phyloP scores from a whole-genome alignment of 2,888 invertebrate species.

The Chalcis sispes region DNA sequence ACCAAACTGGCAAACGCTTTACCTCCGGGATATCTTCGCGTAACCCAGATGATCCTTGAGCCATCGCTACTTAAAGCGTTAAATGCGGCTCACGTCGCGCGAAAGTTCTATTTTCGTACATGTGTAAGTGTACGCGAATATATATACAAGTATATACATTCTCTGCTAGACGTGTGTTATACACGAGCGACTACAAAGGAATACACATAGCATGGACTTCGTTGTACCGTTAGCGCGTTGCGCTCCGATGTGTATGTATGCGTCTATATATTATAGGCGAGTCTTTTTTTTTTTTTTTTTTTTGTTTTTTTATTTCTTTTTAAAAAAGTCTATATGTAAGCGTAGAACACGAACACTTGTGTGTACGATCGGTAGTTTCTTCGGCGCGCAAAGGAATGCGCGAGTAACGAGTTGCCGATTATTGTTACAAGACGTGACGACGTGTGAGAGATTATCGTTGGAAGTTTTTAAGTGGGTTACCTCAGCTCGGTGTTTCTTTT shows the following conservation, averaged over 20 bases:
- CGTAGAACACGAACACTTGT: no score
- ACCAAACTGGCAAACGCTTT: constrained; percentile 33
- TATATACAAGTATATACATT: background rate
- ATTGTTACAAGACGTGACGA: background rate
- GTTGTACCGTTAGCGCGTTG: constrained; percentile 13
- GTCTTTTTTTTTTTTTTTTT: no score
- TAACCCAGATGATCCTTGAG: constrained; percentile 47
- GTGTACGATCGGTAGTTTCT: no score
- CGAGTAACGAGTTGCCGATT: background rate
- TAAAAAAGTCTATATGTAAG: no score
- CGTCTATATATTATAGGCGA: no score
- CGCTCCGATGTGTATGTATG: background rate
- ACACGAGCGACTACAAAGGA: background rate
- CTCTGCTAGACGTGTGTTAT: no score
- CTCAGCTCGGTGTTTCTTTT: background rate
- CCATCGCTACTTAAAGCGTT: no score
- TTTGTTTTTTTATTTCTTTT: no score
- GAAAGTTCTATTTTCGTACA: constrained; percentile 43
- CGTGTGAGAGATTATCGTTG: background rate
- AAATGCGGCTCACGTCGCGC: no score
- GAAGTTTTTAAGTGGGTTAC: background rate
- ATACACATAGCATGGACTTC: constrained; percentile 18
- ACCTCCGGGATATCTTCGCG: background rate
- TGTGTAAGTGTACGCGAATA: background rate
- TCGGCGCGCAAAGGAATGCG: background rate